Conservation (phyloP, 2,888 invertebrate species). For the Pristionchus arcanus region DNA sequence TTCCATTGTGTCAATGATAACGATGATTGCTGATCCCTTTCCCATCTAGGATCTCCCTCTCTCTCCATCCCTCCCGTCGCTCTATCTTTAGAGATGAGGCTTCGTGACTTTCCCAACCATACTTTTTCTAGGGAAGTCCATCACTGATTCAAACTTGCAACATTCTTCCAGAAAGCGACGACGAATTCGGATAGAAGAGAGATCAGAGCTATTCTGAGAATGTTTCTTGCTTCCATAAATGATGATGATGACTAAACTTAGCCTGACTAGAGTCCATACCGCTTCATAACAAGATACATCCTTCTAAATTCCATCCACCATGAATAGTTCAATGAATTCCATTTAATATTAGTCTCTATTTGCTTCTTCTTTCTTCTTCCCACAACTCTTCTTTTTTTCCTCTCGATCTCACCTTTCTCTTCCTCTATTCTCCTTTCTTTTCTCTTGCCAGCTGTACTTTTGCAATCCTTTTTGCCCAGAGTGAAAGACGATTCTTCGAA, state of each 20-base stretch:
- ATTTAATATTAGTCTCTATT: background rate
- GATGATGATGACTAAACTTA: background rate
- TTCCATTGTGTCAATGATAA: constrained; percentile 30
- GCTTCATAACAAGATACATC: background rate
- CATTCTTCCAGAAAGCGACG: constrained; percentile 1
- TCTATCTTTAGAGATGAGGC: background rate
- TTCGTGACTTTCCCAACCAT: background rate
- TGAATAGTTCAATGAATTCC: background rate
- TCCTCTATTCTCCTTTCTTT: constrained; percentile 3
- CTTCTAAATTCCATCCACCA: background rate
- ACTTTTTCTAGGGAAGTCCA: background rate
- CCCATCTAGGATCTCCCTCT: background rate
- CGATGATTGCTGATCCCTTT: background rate
- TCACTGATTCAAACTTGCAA: background rate
- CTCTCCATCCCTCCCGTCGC: background rate
- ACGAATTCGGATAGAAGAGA: background rate
- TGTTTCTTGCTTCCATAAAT: background rate
- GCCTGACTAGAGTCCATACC: background rate
- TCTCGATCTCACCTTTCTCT: constrained; percentile 17
- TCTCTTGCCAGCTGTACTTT: constrained; percentile 40
- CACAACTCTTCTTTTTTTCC: constrained; percentile 3
- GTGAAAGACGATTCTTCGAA: constrained; percentile 2
- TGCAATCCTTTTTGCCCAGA: constrained; percentile 23
- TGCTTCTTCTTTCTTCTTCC: constrained; percentile 12
- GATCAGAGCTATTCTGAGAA: background rate